Base-by-base conservation (phyloP, 2,797 vertebrate species). In the Toxotes lorentzi region DNA sequence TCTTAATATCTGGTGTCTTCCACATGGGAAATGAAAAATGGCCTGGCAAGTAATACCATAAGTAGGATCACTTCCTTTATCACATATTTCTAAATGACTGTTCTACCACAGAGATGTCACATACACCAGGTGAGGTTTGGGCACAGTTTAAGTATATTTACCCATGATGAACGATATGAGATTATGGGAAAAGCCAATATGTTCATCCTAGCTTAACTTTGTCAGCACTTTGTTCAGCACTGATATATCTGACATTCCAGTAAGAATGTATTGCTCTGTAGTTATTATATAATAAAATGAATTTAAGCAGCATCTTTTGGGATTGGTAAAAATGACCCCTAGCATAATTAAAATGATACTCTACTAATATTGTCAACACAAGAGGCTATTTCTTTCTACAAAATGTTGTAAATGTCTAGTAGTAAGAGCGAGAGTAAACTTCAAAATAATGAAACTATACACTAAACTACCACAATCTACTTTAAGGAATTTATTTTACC, bases 11-110 rank as follows among this genome's bases (percentile, higher is more conserved):
- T 60, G 1, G 1, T 14, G 23, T 74, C 24, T 40, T 70, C 21
- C 40, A 40, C 30, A 30, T 16, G 23, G 13, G 19, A 66, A 76
- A 1, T 35, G 24, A 10, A 34, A 14, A 41, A 73, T 19, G 5
- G 35, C 14, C 5, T 51, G n/a, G 13, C n/a, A 57, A 65, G 17
- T 16, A 45, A 51, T 40, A 78, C 50, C 70, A 62, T 24, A 51
- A 21, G 10, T 21, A 81, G 34, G 27, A 72, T 48, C 50, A 56
- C 62, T 84, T 82, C 67, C 58, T 74, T 57, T 72, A 30, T 30
- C 53, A 40, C 19, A 47, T 1, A 51, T 45, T 7, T 66, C 35
- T 21, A 58, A 9, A 72, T 68, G 35, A 78, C 27, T 53, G 32
- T 61, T 40, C 16, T 10, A 12, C 41, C 5, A 30, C 2, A 16